Evolutionary conservation across 2,888 invertebrate genomes (phyloP), one percentile per base, ranked within the genome.

Genomic region (Polyploca ridens): DNA sequence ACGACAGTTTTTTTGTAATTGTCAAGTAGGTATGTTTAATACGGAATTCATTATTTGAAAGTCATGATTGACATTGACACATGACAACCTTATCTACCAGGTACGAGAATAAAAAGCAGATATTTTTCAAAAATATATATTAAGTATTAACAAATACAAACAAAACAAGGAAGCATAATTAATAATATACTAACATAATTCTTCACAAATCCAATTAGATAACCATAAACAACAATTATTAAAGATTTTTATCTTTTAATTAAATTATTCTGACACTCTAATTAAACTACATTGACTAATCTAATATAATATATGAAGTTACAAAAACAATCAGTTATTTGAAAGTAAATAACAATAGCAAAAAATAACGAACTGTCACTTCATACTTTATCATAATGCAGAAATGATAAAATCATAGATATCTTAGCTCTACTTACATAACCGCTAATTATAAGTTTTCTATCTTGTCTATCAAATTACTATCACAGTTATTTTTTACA

Each of bases 181-280:
- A 54, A 54, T 54, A 54, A 54, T 10, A 54, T 19, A 19, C 10
- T 19, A 19, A 54, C 8, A 54, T 54, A 19, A 54, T 19, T 54
- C 54, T 0, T 19, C 19, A 16, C 49, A 54, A 54, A 19, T n/a
- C 54, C 19, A 54, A 14, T 54, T 14, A 61, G 41, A 41, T 27
- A 61, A 41, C 27, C 11, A 19, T 13, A 44, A 41, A 19, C 57
- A 58, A 44, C 61, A 58, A 19, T 62, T 61, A 62, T 64, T 62
- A 57, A 64, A 64, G 61, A 61, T 64, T 27, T 4, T 54, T 62
- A 64, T 64, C 64, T 62, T 2, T 27, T 41, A 62, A 61, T 58
- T 62, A 62, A 58, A 41, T 61, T 61, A 61, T 61, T 61, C 44
- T 41, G 27, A 61, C 41, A 61, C 44, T 8, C 8, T 7, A 44